phyloP scores from a whole-genome alignment of 2,797 vertebrate species.

The Xenops minutus region DNA sequence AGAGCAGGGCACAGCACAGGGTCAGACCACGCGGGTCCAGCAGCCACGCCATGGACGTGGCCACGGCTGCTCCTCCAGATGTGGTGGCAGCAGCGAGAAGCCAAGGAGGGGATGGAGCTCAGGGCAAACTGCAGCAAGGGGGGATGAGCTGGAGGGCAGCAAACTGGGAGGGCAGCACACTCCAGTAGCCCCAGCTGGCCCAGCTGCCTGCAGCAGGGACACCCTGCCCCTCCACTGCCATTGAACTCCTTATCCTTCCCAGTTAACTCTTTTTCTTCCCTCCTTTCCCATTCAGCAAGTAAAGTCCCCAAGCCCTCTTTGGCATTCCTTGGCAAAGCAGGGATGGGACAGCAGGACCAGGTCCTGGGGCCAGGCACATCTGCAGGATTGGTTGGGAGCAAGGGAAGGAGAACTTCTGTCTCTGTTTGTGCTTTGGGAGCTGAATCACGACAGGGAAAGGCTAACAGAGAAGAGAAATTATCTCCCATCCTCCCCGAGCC shows the following conservation, averaged over 20 bases:
- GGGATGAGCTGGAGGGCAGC: not conserved
- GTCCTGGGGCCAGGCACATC: not conserved
- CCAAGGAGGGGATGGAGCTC: not conserved
- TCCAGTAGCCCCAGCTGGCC: not conserved
- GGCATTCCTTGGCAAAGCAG: not conserved
- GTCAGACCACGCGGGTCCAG: accelerated
- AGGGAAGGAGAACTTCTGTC: not conserved
- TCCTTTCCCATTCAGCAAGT: not conserved
- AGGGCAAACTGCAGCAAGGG: not conserved
- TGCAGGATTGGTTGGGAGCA: not conserved
- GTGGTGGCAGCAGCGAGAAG: not conserved
- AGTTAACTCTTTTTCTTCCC: not conserved
- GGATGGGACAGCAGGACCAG: accelerated
- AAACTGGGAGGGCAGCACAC: accelerated
- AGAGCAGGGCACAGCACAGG: accelerated
- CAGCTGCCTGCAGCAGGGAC: not conserved
- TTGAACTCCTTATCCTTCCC: not conserved
- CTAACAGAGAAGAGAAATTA: not conserved
- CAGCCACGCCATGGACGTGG: accelerated
- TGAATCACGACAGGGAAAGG: not conserved
- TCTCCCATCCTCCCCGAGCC: not conserved
- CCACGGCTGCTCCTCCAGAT: not conserved
- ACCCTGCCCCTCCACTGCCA: not conserved
- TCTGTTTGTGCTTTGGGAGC: not conserved
- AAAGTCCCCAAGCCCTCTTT: not conserved